A percentile compares a stretch with the other conserved stretches of the same genome.
Conservation (phyloP, 2,888 invertebrate species). For the Drosophila infuscata region DNA sequence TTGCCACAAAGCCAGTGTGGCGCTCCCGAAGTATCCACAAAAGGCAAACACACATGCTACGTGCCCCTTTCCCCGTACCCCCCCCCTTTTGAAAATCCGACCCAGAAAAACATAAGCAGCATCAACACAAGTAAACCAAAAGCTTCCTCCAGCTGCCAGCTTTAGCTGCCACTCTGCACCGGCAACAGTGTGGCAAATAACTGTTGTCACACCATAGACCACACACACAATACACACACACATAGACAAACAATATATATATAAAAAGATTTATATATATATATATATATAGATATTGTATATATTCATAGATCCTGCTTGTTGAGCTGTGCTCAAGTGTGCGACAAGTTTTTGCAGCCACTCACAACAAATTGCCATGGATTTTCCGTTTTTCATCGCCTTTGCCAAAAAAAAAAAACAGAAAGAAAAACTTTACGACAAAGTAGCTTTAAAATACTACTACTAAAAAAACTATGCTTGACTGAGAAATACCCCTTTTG, state of each 20-base stretch:
- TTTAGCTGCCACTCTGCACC: slow-evolving; percentile 40
- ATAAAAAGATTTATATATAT: slow-evolving; percentile 10
- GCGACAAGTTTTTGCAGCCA: slow-evolving; percentile 66
- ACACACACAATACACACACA: slow-evolving; percentile 3
- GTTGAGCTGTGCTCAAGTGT: slow-evolving; percentile 70
- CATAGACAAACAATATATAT: background rate
- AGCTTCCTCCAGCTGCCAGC: slow-evolving; percentile 31
- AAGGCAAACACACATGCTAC: slow-evolving; percentile 16
- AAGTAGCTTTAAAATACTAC: slow-evolving; percentile 43
- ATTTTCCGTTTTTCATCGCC: slow-evolving; percentile 66
- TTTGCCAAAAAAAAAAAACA: slow-evolving; percentile 8
- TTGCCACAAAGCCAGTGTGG: slow-evolving; percentile 50
- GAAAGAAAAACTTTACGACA: slow-evolving; percentile 30
- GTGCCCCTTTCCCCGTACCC: no score
- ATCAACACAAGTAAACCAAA: slow-evolving; percentile 32
- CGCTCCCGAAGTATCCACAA: slow-evolving; percentile 47
- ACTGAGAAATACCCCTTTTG: slow-evolving; percentile 2
- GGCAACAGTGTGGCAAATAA: slow-evolving; percentile 79
- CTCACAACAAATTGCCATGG: slow-evolving; percentile 74
- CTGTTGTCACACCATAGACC: slow-evolving; percentile 58
- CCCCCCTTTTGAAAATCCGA: slow-evolving; percentile 32
- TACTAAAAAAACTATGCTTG: background rate
- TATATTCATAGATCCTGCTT: slow-evolving; percentile 29
- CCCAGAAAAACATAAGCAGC: slow-evolving; percentile 15
- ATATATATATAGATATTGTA: slow-evolving; percentile 8